Conservation (phyloP, 2,888 invertebrate genomes). For the Drosophila tanythrix region DNA sequence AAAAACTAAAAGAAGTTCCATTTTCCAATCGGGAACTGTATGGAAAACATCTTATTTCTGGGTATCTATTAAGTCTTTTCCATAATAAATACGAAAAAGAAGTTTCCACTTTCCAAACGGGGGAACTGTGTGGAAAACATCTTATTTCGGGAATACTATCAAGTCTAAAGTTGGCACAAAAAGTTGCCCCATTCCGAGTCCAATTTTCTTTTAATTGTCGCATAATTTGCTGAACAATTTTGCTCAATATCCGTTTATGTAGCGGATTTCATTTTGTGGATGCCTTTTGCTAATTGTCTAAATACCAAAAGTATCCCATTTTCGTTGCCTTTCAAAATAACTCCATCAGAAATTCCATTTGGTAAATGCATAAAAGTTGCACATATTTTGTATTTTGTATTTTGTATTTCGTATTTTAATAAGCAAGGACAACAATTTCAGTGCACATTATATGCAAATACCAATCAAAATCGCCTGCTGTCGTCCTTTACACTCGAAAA, state of each 20-base stretch:
- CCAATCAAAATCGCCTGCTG: neutral
- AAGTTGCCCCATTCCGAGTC: accelerated
- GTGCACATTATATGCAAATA: constrained; percentile 15
- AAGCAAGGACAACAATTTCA: constrained; percentile 11
- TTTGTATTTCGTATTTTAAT: constrained; percentile 34
- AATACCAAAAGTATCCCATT: neutral
- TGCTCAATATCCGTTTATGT: too few relatives aligned
- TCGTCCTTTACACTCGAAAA: constrained; percentile 8
- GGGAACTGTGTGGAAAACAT: neutral
- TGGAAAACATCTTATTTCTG: neutral
- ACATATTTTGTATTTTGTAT: constrained; percentile 17
- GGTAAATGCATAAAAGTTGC: neutral
- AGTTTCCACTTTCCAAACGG: neutral
- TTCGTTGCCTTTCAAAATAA: neutral
- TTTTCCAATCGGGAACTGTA: neutral
- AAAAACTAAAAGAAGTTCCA: too few relatives aligned
- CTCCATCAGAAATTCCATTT: neutral
- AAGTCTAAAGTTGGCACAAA: neutral
- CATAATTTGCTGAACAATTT: neutral
- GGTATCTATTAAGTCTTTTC: too few relatives aligned
- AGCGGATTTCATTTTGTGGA: too few relatives aligned
- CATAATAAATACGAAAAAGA: too few relatives aligned
- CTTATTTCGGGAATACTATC: neutral
- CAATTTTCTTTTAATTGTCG: neutral
- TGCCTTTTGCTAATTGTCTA: too few relatives aligned